Evolutionary conservation across 1,140 invertebrate species (phyloP), one percentile per base, ranked within the genome.

Genomic region (Hyles vespertilio): DNA sequence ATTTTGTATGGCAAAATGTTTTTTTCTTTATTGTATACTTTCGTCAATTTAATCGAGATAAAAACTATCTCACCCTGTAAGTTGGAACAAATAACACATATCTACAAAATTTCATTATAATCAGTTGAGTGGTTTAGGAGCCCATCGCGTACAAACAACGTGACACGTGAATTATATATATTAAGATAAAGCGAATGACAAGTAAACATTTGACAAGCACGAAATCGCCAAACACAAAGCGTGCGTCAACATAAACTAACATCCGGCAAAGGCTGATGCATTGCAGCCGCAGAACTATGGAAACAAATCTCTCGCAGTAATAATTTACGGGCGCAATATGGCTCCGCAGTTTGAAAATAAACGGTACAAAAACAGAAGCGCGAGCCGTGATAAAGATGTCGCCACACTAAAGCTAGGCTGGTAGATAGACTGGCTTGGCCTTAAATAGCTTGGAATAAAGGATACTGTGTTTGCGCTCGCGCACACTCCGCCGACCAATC

Each of bases 321-420:
- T 85, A 84, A 88, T 85, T 88, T 84, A 88, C 79, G 74, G 71
- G 73, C 77, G 82, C 83, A 84, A 83, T 88, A 84, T 85, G 75
- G 79, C 72, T 70, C 61, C 79, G 70, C 72, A 76, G 74, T 78
- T 82, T 69, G 72, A 78, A 79, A 81, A 86, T 81, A 81, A 79
- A 83, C 74, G 73, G 73, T 81, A 77, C 72, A 76, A 79, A 79
- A 84, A 81, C 74, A 81, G 76, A 76, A 84, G 74, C 78, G 77
- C 72, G 72, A 78, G 68, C 69, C 73, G 68, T 72, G 82, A 87
- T 87, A 84, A 87, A 80, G 84, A 84, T 87, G 81, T 86, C 83
- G 78, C 82, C 73, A 79, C 76, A 72, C 72, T 73, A 67, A 51
- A 51, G 67, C 70, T 61, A 58, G 67, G 68, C 65, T 63, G 78